These are phyloP conservation scores for Furcifer pardalis DNA, from an alignment of 2,797 vertebrate genomes.

Conservation along the genomic window DNA sequence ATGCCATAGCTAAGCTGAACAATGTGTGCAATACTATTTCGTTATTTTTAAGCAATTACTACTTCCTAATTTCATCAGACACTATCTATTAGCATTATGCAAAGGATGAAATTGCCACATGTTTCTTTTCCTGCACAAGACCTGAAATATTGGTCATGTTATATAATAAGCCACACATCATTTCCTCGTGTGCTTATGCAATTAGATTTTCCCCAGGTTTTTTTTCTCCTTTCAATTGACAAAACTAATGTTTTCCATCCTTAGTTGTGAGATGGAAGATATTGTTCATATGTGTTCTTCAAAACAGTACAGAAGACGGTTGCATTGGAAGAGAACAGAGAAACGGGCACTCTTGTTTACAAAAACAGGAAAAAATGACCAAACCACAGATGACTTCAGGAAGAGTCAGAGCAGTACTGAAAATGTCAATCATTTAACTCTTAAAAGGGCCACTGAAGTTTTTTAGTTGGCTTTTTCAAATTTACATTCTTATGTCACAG, in stretches of 20 bases:
- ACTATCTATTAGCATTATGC: background rate
- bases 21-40: too few relatives aligned
- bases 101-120: background rate
- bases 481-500: background rate
- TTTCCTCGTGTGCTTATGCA: background rate
- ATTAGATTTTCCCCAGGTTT: background rate
- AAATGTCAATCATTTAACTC: background rate
- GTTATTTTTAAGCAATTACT: background rate
- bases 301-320: background rate
- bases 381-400: background rate
- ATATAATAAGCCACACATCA: background rate
- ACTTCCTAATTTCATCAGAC: background rate
- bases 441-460: background rate
- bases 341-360: background rate
- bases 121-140: background rate
- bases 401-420: background rate
- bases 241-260: background rate
- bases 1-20: background rate
- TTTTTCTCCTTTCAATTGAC: background rate
- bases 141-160: background rate
- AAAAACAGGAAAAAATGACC: background rate
- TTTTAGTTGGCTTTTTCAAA: background rate
- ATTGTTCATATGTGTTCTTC: background rate
- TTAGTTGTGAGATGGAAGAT: background rate
- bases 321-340: background rate